phyloP scores from a whole-genome alignment of 2,113 vertebrate species.

The Lichenostomus cassidix region DNA sequence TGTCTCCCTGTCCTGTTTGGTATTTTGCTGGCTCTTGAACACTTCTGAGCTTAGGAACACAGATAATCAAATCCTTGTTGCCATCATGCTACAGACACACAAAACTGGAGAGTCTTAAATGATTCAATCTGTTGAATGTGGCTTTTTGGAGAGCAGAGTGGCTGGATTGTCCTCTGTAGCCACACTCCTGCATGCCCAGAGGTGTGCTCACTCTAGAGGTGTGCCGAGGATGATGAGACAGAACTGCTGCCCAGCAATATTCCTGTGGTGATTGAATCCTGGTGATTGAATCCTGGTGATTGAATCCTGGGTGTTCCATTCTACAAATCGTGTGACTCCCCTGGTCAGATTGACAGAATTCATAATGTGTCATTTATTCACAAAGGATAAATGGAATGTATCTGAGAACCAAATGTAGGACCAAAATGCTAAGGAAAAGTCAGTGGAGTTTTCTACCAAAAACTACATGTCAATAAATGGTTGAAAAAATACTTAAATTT shows the following conservation, averaged over 20 bases:
- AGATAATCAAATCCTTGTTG: background rate
- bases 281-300: too few relatives aligned
- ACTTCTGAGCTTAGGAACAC: background rate
- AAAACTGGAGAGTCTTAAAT: background rate
- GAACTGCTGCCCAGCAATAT: background rate
- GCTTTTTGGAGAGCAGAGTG: background rate
- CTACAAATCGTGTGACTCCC: accelerated
- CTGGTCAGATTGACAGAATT: background rate
- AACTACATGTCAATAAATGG: background rate
- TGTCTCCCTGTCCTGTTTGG: background rate
- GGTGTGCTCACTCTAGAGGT: background rate
- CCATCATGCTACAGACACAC: background rate
- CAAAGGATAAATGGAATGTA: background rate
- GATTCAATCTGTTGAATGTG: background rate
- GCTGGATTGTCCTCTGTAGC: background rate
- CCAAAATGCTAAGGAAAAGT: background rate
- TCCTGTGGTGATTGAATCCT: background rate
- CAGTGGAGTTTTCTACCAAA: background rate
- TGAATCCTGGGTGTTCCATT: background rate
- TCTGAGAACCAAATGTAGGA: too few relatives aligned
- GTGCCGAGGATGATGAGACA: background rate
- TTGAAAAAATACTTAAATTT: background rate
- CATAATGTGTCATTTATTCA: too few relatives aligned
- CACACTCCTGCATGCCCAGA: background rate
- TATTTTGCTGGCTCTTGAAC: background rate